Conservation (phyloP, 2,888 invertebrate species). For the Lasioglossum vierecki region DNA sequence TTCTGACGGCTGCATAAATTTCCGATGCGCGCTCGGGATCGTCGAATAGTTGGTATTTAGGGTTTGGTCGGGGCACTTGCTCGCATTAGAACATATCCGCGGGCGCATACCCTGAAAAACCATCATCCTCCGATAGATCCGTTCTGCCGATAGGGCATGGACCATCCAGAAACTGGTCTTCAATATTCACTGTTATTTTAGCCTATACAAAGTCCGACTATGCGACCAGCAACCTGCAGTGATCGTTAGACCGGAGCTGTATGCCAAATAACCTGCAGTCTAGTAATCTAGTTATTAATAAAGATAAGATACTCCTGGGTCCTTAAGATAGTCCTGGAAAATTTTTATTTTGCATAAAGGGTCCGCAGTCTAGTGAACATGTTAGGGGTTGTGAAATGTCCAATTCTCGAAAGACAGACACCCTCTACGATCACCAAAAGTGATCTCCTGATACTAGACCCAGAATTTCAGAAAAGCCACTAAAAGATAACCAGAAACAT, state of each 20-base stretch:
- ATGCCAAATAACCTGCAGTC: background rate
- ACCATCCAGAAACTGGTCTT: background rate
- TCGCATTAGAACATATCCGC: constrained; percentile 36
- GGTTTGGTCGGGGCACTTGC: background rate
- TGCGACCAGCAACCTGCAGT: background rate
- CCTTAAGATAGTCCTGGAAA: no score
- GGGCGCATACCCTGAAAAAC: constrained; percentile 10
- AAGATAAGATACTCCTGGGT: no score
- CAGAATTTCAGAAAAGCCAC: no score
- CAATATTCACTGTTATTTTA: background rate
- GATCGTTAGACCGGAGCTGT: background rate
- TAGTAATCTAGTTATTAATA: no score
- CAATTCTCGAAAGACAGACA: no score
- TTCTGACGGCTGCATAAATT: constrained; percentile 73
- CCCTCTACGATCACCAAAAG: no score
- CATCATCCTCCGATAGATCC: background rate
- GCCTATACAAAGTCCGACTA: background rate
- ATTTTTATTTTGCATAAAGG: no score
- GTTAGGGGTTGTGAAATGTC: no score
- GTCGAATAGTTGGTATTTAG: constrained; percentile 42
- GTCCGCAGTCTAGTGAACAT: no score
- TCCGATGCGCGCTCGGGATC: constrained; percentile 49
- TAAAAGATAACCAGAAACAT: no score
- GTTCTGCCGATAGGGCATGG: background rate
- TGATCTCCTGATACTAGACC: no score